Percentiles rank a stretch among this genome's conserved stretches.
These are phyloP conservation scores for Oligia fasciuncula DNA, from an alignment of 2,888 invertebrate genomes.

Conservation along the genomic window DNA sequence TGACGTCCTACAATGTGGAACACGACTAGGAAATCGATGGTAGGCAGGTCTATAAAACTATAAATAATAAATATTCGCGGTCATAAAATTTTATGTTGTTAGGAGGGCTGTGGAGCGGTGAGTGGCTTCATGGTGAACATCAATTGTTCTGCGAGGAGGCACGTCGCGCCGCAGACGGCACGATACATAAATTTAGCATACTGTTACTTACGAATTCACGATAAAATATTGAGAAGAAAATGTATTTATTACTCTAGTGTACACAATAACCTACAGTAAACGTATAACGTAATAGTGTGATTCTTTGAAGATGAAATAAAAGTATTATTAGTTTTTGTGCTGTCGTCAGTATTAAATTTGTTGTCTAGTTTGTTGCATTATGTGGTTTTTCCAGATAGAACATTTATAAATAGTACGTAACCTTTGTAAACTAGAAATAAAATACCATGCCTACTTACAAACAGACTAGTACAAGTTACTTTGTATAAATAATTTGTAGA, in stretches of 20 bases:
- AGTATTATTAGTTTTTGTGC: constrained; percentile 6
- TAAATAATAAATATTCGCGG: constrained; percentile 87
- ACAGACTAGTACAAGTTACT: not conserved
- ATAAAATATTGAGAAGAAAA: constrained; percentile 55
- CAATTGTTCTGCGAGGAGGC: constrained; percentile 76
- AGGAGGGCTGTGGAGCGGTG: constrained; percentile 69
- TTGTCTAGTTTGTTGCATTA: constrained; percentile 9
- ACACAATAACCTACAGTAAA: constrained; percentile 47
- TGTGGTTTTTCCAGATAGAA: not conserved
- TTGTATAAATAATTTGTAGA: not conserved
- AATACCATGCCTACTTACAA: not conserved
- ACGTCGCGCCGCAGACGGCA: constrained; percentile 68
- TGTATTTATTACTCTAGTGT: constrained; percentile 57
- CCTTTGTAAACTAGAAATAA: not conserved
- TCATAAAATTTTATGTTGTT: constrained; percentile 86
- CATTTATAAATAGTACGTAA: not conserved
- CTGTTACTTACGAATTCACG: constrained; percentile 55
- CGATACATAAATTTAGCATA: constrained; percentile 68
- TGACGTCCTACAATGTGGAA: constrained; percentile 68
- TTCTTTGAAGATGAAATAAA: constrained; percentile 13
- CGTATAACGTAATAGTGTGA: constrained; percentile 14
- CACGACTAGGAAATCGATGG: constrained; percentile 73
- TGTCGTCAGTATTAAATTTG: not conserved
- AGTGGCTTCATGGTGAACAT: constrained; percentile 76
- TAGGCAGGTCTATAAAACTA: constrained; percentile 82